phyloP scores from a whole-genome alignment of 2,797 vertebrate species.

The Thamnophis elegans region DNA sequence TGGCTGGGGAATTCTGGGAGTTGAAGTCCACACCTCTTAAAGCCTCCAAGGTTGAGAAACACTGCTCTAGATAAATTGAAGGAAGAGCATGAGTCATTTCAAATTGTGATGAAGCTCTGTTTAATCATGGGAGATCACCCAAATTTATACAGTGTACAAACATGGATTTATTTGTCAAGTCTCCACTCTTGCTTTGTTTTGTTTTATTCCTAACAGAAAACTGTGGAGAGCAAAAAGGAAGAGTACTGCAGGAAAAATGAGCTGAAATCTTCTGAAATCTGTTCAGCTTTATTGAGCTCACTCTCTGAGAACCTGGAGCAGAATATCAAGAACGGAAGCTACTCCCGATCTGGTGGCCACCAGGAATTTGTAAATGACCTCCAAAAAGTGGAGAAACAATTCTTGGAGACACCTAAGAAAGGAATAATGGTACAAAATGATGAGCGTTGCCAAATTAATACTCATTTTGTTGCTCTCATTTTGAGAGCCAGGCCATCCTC shows the following conservation, averaged over 20 bases:
- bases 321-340: neutral
- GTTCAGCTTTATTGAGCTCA: neutral
- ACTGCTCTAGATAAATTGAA: too few species aligned
- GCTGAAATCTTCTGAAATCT: neutral
- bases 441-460: neutral
- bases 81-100: too few species aligned
- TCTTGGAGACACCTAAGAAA: neutral
- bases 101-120: too few species aligned
- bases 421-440: slow-evolving; percentile 30
- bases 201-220: neutral
- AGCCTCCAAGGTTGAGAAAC: too few species aligned
- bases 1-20: too few species aligned
- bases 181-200: neutral
- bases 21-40: too few species aligned
- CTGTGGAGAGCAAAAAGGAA: neutral
- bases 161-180: neutral
- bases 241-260: slow-evolving; percentile 10
- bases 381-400: neutral
- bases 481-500: too few species aligned
- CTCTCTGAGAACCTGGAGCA: slow-evolving; percentile 8
- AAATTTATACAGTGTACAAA: too few species aligned
- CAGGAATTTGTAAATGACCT: slow-evolving; percentile 7
- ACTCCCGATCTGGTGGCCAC: slow-evolving; percentile 20
- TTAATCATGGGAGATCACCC: too few species aligned
- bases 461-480: neutral